Base-by-base conservation (phyloP, 2,888 invertebrate species). In the Trissolcus brochymenae region DNA sequence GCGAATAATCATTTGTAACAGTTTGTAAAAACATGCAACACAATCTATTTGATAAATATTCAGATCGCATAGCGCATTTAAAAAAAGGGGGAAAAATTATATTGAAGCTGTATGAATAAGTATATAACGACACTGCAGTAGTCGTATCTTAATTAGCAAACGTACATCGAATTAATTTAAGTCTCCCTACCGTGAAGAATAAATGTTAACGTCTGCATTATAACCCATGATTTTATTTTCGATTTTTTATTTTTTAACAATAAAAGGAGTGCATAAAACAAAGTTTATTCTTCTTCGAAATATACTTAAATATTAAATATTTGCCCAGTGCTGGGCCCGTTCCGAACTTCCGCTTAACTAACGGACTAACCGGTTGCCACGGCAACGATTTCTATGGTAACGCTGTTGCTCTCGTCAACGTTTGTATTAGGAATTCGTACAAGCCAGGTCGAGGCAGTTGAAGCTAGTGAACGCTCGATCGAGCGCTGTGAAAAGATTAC, bases 321-420 rank as follows among this genome's bases (percentile, higher is more conserved):
- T 68, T 68, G 60, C 68, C 67, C 68, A 68, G 68, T 60, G 68
- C 60, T 68, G 68, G 68, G 68, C 68, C 68, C 40, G 68, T 68
- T 68, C 60, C 54, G 60, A 68, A 68, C 54, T 68, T 60, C 35
- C 54, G 60, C 19, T 46, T 49, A 54, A 19, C 46, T 60, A 35
- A 54, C 19, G 19, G 19, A 19, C 19, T 68, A 68, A 68, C 54
- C 54, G 60, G 68, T 68, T 60, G 54, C 60, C 40, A 46, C 4
- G 55, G 68, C 29, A 54, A 68, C 68, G 54, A 68, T 68, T 68
- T 49, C 68, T 68, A 60, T 68, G 49, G 68, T 68, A 68, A 68
- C 68, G 60, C 60, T 60, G 68, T 68, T 68, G 54, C 68, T 68
- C 68, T 68, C 68, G 54, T 68, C 60, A 68, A 68, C 68, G 54